Evolutionary conservation across 2,113 vertebrate species (phyloP).

Genomic region (Mungos mungo): DNA sequence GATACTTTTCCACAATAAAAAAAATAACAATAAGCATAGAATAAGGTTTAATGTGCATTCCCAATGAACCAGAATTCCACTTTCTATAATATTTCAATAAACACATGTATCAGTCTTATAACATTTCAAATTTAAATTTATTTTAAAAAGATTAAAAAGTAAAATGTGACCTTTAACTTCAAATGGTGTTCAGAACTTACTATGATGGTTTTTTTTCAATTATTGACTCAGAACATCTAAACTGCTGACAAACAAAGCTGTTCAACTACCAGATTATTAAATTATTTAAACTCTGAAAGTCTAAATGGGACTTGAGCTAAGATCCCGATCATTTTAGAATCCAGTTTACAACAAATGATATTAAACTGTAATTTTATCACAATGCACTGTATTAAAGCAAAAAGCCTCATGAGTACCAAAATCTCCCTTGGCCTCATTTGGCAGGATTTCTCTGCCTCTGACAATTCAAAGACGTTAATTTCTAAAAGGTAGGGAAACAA

Average conservation of each 20-base stretch:
- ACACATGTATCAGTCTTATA: not conserved
- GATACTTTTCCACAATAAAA: not conserved
- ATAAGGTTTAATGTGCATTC: not conserved
- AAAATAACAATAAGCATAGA: not conserved
- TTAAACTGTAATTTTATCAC: not conserved
- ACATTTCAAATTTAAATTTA: not conserved
- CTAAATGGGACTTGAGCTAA: constrained; percentile 42
- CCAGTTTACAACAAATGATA: not conserved
- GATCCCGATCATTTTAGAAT: constrained; percentile 31
- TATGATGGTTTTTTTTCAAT: not conserved
- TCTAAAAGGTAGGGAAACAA: constrained; percentile 33
- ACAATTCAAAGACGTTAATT: constrained; percentile 35
- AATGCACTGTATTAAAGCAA: not conserved
- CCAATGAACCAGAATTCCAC: constrained; percentile 18
- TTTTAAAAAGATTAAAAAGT: constrained; percentile 12
- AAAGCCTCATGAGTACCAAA: constrained; percentile 26
- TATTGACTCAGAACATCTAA: constrained; percentile 6
- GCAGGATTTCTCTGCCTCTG: constrained; percentile 18
- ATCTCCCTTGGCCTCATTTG: constrained; percentile 41
- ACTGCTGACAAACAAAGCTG: not conserved
- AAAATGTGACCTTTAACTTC: constrained; percentile 3
- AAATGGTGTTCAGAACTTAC: not conserved
- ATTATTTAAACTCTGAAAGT: constrained; percentile 30
- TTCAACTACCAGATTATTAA: constrained; percentile 15
- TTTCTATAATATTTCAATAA: not conserved